Base-by-base conservation (phyloP, 2,113 vertebrate genomes). In the Pteruthius melanotis region DNA sequence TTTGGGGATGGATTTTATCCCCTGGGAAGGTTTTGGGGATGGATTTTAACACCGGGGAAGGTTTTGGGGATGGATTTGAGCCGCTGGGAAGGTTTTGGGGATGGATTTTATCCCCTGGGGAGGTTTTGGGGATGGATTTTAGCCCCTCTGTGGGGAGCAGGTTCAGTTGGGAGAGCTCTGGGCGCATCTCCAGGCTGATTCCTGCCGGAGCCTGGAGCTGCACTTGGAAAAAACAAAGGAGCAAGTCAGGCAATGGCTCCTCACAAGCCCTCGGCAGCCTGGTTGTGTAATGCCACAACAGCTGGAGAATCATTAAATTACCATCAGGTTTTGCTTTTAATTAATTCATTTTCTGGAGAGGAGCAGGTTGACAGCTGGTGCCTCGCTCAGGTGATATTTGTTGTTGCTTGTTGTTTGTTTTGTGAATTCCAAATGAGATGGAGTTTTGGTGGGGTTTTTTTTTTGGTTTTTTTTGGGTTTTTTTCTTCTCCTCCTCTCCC, bases 401-500 rank as follows among this genome's bases (percentile, higher is more conserved):
- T 89, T 92, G 83, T 39, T 90, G 63, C 8, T 0, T 4, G 47
- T 64, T 87, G 91, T 95, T 96, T 95, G 87, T 94, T 89, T 94
- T 93, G 74, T 59, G 78, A 92, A 91, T 93, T 42, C 61, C 11
- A 78, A 91, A 95, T 42, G 87, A 95, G 79, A 7, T 1, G 13
- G 5, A n/a, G 59, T 56, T 65, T 33, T 66, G 42, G 42, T 33
- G 40, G 40, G 40, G 57, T 15, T 35, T 18, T 20, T 27, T 10
- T 8, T 49, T 11, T 42, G 12, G 10, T 11, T 42, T 42, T 42
- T 42, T 42, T 42, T 42, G 39, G 39, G 39, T 42, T 42, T 42
- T 42, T 42, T 42, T 42, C 10, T 8, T 19, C 22, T 5, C 5
- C 3, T 9, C 9, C 6, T 13, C 19, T 44, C 75, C 52, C 45